phyloP scores from a whole-genome alignment of 2,113 vertebrate species.

The Oncorhynchus gorbuscha region DNA sequence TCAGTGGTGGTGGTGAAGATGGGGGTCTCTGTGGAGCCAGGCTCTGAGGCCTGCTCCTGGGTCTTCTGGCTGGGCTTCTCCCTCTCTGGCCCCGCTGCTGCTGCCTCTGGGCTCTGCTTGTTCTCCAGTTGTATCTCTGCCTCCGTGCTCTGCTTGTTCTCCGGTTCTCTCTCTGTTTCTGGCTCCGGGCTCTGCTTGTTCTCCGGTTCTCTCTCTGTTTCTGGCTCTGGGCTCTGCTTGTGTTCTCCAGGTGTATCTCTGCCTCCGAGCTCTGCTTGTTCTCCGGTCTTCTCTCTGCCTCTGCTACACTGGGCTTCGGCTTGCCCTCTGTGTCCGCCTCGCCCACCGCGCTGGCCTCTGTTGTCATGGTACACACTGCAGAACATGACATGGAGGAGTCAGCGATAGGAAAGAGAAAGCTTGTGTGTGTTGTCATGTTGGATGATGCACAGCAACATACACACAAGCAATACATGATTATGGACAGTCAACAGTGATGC shows the following conservation, averaged over 20 bases:
- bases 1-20: slow-evolving; percentile 27
- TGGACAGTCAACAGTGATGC: slow-evolving; percentile 15
- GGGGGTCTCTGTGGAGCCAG: slow-evolving; percentile 49
- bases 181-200: slow-evolving; percentile 10
- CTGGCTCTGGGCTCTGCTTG: slow-evolving; percentile 36
- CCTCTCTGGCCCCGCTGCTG: slow-evolving; percentile 35
- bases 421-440: slow-evolving; percentile 23
- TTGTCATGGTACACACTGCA: slow-evolving; percentile 89
- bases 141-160: slow-evolving; percentile 2
- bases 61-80: slow-evolving; percentile 52
- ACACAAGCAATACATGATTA: slow-evolving; percentile 40
- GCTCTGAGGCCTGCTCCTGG: slow-evolving; percentile 58
- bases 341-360: slow-evolving; percentile 82
- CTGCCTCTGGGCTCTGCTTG: background rate
- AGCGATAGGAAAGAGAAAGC: slow-evolving; percentile 47
- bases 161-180: too few species aligned
- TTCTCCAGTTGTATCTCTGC: too few species aligned
- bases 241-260: slow-evolving; percentile 7
- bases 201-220: slow-evolving; percentile 27
- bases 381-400: slow-evolving; percentile 49
- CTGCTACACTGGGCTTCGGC: slow-evolving; percentile 53
- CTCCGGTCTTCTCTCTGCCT: slow-evolving; percentile 46
- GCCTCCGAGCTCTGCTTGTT: slow-evolving; percentile 21
- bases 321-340: slow-evolving; percentile 70
- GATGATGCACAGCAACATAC: slow-evolving; percentile 17